Conservation (phyloP, 2,797 vertebrate species). For the Atherinosoma microstoma region DNA sequence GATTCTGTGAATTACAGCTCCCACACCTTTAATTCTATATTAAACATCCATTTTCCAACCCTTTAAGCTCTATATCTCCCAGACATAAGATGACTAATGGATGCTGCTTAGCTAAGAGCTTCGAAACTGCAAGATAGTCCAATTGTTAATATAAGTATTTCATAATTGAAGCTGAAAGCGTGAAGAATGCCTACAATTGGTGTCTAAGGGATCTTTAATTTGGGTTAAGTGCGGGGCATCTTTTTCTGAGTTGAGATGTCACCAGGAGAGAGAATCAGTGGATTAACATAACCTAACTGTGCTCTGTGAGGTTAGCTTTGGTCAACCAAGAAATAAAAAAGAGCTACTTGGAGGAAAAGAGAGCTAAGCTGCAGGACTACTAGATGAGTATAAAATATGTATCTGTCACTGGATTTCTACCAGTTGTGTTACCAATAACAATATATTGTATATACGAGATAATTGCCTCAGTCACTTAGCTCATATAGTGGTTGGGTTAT, state of each 20-base stretch:
- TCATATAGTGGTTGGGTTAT: too few species aligned
- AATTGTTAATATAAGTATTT: constrained; percentile 5
- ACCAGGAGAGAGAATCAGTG: too few species aligned
- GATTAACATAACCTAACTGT: too few species aligned
- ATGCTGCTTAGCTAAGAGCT: constrained; percentile 3
- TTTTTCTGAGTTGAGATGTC: background rate
- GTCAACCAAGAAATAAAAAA: too few species aligned
- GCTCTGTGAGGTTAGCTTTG: too few species aligned
- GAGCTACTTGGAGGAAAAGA: too few species aligned
- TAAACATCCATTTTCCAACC: constrained; percentile 32
- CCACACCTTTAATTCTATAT: constrained; percentile 38
- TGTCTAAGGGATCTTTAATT: constrained; percentile 11
- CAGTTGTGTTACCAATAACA: too few species aligned
- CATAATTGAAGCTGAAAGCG: background rate
- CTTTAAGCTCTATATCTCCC: constrained; percentile 2
- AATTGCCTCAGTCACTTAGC: too few species aligned
- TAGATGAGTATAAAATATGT: too few species aligned
- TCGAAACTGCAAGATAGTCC: background rate
- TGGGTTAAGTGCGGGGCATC: constrained; percentile 10
- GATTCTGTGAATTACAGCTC: constrained; percentile 50
- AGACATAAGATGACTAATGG: constrained; percentile 21
- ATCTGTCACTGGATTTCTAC: too few species aligned
- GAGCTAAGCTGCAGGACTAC: too few species aligned
- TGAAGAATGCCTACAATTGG: background rate
- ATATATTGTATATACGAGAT: too few species aligned